Evolutionary conservation across 2,888 invertebrate genomes (phyloP), one percentile per base, ranked within the genome.

Genomic region (Lasioglossum lativentre): DNA sequence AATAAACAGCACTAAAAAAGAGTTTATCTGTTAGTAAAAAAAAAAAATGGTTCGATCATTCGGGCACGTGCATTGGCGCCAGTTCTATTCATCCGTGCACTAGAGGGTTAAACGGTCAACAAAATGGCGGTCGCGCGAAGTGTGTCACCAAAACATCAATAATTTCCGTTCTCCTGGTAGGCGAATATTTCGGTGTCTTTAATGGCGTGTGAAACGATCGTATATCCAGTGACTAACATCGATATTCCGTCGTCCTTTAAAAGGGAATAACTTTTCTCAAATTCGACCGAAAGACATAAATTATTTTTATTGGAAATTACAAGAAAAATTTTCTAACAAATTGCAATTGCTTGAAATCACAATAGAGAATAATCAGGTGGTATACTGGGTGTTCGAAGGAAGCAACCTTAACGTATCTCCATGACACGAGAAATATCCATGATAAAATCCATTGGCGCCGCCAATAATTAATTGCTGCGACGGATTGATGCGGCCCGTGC

Each of bases 111-210:
- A 63, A 63, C 30, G 63, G 63, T 27, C 27, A 63, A 30, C 63
- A 63, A 63, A 30, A 63, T 63, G 63, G 63, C 63, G 63, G 16
- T 27, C 63, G 30, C 30, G 30, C 63, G 19, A 63, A 63, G 63
- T 30, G 63, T 63, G 63, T 63, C 63, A 63, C 30, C 63, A 30
- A 63, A 63, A 63, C 30, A 19, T 63, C 63, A 30, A 63, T 63
- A 63, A 63, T 63, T 63, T 63, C 63, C 63, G 63, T 30, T 30
- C 30, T 30, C 6, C 30, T 30, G n/a, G 63, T 23, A 38, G 38
- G 4, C 23, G 19, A 68, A 68, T 34, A 38, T 68, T 68, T 38
- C 19, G 30, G 38, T 23, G 10, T 23, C 19, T 68, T 38, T 34
- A 34, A 68, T 19, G 38, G 19, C 8, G 38, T 38, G 4, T 68